Evolutionary conservation across 2,797 vertebrate genomes (phyloP).

Genomic region (Oreochromis mossambicus): DNA sequence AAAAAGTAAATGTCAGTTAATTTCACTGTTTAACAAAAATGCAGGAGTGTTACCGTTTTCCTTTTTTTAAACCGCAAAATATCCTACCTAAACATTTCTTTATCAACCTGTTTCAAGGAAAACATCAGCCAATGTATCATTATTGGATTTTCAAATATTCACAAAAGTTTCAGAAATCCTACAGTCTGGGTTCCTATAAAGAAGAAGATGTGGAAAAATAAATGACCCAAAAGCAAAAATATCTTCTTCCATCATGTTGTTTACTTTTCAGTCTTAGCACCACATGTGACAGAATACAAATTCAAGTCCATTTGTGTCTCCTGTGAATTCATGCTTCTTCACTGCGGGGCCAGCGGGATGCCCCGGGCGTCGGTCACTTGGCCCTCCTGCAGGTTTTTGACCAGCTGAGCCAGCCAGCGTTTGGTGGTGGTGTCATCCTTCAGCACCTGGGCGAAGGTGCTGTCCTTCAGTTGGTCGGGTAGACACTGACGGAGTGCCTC

Average conservation of each 20-base stretch:
- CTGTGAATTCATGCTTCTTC: conserved; percentile 3
- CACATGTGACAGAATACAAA: conserved; percentile 22
- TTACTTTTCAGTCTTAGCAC: conserved; percentile 25
- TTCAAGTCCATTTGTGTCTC: conserved; percentile 9
- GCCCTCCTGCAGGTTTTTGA: conserved; percentile 97
- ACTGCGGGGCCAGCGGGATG: conserved; percentile 93
- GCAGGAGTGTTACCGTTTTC: neutral
- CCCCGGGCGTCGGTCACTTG: conserved; percentile 94
- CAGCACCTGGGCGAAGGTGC: conserved; percentile 95
- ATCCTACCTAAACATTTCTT: neutral
- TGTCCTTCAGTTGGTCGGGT: conserved; percentile 97
- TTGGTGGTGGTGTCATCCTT: conserved; percentile 99
- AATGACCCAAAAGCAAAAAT: conserved; percentile 3
- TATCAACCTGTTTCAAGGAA: neutral
- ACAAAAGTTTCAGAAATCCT: neutral
- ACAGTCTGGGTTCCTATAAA: neutral
- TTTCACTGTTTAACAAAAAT: neutral
- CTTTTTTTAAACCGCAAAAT: neutral
- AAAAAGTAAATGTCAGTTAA: neutral
- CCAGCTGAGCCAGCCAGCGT: conserved; percentile 96
- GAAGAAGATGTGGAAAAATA: neutral
- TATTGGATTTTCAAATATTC: neutral
- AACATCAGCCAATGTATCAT: neutral
- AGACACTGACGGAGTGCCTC: conserved; percentile 97
- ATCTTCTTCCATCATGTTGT: neutral